phyloP scores from a whole-genome alignment of 2,888 invertebrate species.

The Cosmorhoe ocellata region DNA sequence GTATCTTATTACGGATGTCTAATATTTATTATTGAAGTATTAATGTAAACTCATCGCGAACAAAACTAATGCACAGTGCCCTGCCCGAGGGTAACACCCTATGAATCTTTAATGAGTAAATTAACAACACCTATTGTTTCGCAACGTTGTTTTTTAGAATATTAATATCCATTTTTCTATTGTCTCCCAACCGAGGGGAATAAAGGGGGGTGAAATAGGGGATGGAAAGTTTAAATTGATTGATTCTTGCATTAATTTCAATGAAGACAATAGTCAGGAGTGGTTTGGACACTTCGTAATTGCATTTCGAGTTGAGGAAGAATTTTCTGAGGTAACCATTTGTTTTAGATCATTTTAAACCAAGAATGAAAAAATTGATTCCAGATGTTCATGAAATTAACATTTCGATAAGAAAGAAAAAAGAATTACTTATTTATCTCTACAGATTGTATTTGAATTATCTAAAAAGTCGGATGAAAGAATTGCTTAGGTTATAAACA shows the following conservation, averaged over 20 bases:
- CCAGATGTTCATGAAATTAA: no score
- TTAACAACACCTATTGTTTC: constrained; percentile 81
- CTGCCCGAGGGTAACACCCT: constrained; percentile 54
- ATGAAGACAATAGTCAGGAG: constrained; percentile 72
- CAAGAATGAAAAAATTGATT: no score
- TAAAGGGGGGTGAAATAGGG: constrained; percentile 52
- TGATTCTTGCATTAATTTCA: constrained; percentile 80
- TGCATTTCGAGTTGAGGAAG: constrained; percentile 49
- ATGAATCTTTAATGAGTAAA: constrained; percentile 80
- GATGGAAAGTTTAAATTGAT: constrained; percentile 68
- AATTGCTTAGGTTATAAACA: not conserved
- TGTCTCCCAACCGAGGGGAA: constrained; percentile 51
- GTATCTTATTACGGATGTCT: not conserved
- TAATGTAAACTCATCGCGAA: constrained; percentile 46
- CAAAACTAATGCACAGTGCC: constrained; percentile 41
- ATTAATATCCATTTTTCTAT: constrained; percentile 77
- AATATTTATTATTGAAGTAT: constrained; percentile 22
- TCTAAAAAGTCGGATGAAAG: not conserved
- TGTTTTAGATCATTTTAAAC: not conserved
- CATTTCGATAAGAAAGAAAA: no score
- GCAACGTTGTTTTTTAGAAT: constrained; percentile 74
- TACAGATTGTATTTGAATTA: not conserved
- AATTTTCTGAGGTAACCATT: constrained; percentile 14
- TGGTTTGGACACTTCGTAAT: constrained; percentile 69
- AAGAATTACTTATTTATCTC: no score